Percentiles rank a stretch among this genome's conserved stretches.
These are phyloP conservation scores for Fregetta grallaria DNA, from an alignment of 2,113 vertebrate genomes.

Conservation along the genomic window DNA sequence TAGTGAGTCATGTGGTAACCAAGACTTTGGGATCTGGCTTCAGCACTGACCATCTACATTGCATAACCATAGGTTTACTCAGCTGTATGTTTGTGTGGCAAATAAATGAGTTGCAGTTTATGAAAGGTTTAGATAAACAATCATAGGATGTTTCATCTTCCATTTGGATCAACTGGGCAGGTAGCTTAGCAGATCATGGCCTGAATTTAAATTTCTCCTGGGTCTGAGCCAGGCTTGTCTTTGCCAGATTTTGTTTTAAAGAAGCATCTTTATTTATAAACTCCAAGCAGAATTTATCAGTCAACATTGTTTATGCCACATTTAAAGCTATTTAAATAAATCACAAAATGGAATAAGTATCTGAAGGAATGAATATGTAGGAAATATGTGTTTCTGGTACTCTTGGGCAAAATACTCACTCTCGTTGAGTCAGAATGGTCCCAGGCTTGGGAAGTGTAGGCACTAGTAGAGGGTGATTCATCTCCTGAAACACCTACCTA, in stretches of 20 bases:
- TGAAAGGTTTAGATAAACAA: background rate
- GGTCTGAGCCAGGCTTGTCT: background rate
- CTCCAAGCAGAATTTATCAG: background rate
- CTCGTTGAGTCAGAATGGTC: background rate
- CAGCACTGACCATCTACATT: background rate
- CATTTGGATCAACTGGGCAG: background rate
- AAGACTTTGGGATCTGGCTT: background rate
- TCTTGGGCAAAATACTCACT: background rate
- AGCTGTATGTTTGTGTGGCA: background rate
- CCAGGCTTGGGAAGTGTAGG: background rate
- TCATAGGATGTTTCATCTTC: background rate
- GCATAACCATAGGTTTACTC: background rate
- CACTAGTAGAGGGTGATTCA: background rate
- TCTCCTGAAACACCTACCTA: background rate
- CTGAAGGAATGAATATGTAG: background rate
- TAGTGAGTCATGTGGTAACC: background rate
- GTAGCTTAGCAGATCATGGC: background rate
- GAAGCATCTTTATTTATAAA: background rate
- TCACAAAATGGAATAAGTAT: background rate
- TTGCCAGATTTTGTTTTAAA: constrained; percentile 1
- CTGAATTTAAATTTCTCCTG: background rate
- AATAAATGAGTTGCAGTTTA: background rate
- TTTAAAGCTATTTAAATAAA: background rate
- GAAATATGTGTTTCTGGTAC: background rate
- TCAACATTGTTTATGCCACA: background rate